Conservation (phyloP, 2,113 vertebrate genomes). For the Prionailurus bengalensis region DNA sequence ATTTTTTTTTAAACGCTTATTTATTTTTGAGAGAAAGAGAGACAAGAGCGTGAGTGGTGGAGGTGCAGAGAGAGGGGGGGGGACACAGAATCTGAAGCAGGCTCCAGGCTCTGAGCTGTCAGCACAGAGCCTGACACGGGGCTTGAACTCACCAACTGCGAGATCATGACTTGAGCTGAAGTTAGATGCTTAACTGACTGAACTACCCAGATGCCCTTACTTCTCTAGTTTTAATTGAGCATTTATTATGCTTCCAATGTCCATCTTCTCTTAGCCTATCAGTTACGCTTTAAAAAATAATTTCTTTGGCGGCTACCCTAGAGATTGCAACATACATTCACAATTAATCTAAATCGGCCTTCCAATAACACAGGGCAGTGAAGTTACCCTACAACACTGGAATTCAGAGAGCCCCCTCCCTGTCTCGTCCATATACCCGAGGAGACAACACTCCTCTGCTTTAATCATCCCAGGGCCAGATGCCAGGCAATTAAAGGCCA, state of each 20-base stretch:
- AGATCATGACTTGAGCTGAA: too few relatives aligned
- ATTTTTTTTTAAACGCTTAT: too few relatives aligned
- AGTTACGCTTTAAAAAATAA: background rate
- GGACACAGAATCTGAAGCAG: too few relatives aligned
- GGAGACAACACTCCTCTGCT: background rate
- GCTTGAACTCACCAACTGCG: too few relatives aligned
- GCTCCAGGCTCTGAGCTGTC: too few relatives aligned
- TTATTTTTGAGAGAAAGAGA: too few relatives aligned
- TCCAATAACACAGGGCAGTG: background rate
- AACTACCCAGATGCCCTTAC: too few relatives aligned
- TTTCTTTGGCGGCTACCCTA: background rate
- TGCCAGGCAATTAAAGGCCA: background rate
- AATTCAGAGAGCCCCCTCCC: background rate
- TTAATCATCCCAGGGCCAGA: background rate
- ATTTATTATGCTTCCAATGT: background rate
- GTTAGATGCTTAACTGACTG: too few relatives aligned
- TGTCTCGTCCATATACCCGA: too few relatives aligned
- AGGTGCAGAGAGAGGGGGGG: too few relatives aligned
- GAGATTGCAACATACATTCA: background rate
- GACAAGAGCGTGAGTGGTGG: too few relatives aligned
- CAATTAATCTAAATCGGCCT: background rate
- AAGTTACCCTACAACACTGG: background rate
- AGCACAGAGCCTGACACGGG: too few relatives aligned
- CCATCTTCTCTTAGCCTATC: background rate
- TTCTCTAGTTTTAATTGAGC: background rate